Conservation (phyloP, 2,113 vertebrate species). For the Rhinoderma darwinii region DNA sequence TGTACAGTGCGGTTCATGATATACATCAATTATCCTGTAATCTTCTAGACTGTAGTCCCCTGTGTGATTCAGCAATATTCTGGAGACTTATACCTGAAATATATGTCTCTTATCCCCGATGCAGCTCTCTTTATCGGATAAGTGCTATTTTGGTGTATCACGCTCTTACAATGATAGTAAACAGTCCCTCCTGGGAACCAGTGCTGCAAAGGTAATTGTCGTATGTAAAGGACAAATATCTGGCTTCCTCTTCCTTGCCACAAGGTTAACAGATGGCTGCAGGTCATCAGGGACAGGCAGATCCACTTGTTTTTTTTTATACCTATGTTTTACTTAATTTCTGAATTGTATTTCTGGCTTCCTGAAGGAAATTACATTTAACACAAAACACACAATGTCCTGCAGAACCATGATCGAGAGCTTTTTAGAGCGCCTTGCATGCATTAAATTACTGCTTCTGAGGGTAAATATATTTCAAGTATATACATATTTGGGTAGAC, state of each 20-base stretch:
- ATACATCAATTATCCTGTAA: not conserved
- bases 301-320: conserved; percentile 53
- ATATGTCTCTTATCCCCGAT: conserved; percentile 16
- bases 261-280: conserved; percentile 58
- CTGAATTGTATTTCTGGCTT: conserved; percentile 57
- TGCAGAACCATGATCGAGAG: conserved; percentile 17
- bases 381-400: conserved; percentile 43
- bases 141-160: conserved; percentile 45
- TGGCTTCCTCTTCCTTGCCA: conserved; percentile 57
- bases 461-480: not conserved
- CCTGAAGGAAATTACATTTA: conserved; percentile 59
- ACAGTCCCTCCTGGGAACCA: conserved; percentile 49
- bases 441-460: not conserved
- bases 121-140: conserved; percentile 24
- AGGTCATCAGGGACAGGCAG: conserved; percentile 58
- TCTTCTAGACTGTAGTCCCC: not conserved
- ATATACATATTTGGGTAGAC: not conserved
- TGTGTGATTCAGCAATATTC: not conserved
- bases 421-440: not conserved
- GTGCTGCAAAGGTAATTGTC: conserved; percentile 55
- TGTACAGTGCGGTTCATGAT: not conserved
- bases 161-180: conserved; percentile 18
- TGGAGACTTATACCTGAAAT: conserved; percentile 20
- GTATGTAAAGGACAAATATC: conserved; percentile 60
- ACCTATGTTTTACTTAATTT: conserved; percentile 59